Evolutionary conservation across 1,140 invertebrate genomes (phyloP).

Genomic region (Listronotus oregonensis): DNA sequence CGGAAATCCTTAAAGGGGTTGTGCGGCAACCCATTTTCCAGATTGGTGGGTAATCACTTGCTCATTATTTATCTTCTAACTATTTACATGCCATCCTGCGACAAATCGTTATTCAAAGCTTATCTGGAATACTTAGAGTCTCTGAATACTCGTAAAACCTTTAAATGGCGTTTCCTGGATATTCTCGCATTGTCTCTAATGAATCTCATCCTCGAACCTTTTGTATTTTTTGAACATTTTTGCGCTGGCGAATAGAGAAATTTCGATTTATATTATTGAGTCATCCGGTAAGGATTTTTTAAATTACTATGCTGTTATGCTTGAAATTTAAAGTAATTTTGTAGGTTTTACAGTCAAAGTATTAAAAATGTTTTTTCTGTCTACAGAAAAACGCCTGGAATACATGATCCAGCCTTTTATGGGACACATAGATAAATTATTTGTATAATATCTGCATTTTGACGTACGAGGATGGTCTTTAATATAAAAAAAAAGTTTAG

Average conservation of each 20-base stretch:
- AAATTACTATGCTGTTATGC: too few species aligned
- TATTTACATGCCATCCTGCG: constrained; percentile 48
- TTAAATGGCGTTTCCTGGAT: constrained; percentile 39
- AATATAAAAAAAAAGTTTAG: too few species aligned
- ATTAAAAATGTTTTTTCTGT: too few species aligned
- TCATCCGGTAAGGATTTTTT: constrained; percentile 9
- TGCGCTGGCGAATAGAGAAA: constrained; percentile 39
- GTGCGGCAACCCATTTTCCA: constrained; percentile 48
- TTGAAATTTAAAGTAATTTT: too few species aligned
- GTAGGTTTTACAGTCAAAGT: too few species aligned
- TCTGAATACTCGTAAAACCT: constrained; percentile 33
- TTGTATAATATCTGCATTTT: too few species aligned
- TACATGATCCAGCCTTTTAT: too few species aligned
- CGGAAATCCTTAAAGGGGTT: constrained; percentile 34
- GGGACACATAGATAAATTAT: too few species aligned
- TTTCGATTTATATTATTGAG: constrained; percentile 24
- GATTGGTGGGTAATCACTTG: constrained; percentile 55
- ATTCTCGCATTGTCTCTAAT: constrained; percentile 24
- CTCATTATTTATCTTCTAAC: constrained; percentile 52
- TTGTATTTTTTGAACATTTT: constrained; percentile 50
- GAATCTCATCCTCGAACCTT: constrained; percentile 31
- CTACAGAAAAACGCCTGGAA: too few species aligned
- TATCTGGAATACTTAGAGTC: constrained; percentile 38
- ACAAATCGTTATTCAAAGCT: constrained; percentile 40
- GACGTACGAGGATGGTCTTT: too few species aligned